Evolutionary conservation across 2,113 vertebrate species (phyloP).

Genomic region (Pavo muticus): DNA sequence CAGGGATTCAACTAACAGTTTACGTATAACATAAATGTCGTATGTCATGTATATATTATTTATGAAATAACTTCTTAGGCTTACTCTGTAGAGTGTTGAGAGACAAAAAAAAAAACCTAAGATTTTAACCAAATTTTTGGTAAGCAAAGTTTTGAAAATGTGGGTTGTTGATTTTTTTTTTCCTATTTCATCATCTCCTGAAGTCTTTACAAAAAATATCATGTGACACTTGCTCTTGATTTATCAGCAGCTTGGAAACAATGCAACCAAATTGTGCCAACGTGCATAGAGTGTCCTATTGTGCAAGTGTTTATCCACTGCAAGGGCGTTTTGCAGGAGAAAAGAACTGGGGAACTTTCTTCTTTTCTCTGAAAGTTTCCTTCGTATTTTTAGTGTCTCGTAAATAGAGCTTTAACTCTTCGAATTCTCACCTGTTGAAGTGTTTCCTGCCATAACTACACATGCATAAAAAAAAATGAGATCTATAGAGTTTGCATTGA

Average conservation of each 20-base stretch:
- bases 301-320: background rate
- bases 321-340: background rate
- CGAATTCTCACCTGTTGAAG: background rate
- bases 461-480: background rate
- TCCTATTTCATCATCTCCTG: background rate
- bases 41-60: background rate
- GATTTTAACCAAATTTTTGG: background rate
- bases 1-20: background rate
- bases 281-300: background rate
- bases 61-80: background rate
- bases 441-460: background rate
- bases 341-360: background rate
- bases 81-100: background rate
- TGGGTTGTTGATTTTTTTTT: background rate
- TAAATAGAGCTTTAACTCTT: background rate
- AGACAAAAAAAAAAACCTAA: background rate
- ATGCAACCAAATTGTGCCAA: background rate
- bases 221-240: background rate
- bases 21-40: background rate
- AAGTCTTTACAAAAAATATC: background rate
- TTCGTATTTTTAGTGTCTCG: background rate
- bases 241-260: background rate
- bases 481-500: background rate
- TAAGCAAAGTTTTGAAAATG: background rate
- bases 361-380: background rate